phyloP scores from a whole-genome alignment of 2,888 invertebrate genomes.

The Boloria euphrosyne region DNA sequence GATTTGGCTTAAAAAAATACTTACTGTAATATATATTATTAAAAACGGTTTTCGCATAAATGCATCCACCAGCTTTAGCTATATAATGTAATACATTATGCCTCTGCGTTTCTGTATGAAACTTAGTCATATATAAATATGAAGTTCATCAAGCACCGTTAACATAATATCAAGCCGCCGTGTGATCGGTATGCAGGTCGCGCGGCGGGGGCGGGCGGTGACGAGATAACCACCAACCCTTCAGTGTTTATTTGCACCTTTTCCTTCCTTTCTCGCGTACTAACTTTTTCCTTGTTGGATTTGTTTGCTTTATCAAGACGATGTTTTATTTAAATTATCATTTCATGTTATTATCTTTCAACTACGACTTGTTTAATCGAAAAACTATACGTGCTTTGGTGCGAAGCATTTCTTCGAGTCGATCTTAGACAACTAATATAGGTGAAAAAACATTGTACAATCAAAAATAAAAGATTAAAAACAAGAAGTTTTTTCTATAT shows the following conservation, averaged over 20 bases:
- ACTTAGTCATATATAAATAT: background rate
- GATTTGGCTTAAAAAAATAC: no score
- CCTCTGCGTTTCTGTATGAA: background rate
- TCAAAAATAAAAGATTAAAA: no score
- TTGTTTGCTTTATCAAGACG: background rate
- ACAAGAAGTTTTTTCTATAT: no score
- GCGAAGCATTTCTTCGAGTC: no score
- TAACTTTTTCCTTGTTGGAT: background rate
- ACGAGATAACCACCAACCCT: slow-evolving; percentile 25
- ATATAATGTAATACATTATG: no score
- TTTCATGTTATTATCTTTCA: no score
- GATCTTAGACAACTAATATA: no score
- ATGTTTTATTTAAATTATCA: background rate
- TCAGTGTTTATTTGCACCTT: background rate
- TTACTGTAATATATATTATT: no score
- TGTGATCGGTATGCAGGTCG: slow-evolving; percentile 4
- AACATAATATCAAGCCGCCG: slow-evolving; percentile 4
- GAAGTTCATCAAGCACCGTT: slow-evolving; percentile 3
- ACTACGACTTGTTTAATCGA: background rate
- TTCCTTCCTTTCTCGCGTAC: background rate
- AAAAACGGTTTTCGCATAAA: no score
- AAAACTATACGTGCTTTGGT: background rate
- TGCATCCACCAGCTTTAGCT: no score
- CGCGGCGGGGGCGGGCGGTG: background rate
- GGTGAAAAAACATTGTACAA: no score